Conservation (phyloP, 2,888 invertebrate genomes). For the Pachymerium ferrugineum region DNA sequence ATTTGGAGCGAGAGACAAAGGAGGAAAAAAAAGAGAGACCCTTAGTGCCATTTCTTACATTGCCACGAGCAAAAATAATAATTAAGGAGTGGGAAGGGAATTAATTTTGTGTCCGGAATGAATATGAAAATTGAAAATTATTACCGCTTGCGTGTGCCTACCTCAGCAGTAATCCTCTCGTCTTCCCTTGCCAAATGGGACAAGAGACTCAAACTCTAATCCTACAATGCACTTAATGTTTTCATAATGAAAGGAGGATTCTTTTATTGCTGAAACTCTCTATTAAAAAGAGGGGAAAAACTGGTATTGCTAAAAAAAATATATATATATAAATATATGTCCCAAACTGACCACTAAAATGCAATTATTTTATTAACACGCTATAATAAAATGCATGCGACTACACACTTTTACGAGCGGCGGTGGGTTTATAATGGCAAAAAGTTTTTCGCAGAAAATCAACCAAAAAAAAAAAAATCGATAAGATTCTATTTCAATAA, state of each 20-base stretch:
- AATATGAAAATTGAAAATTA: conserved; percentile 27
- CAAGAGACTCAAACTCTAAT: conserved; percentile 23
- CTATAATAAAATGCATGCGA: no score
- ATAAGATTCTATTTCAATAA: no score
- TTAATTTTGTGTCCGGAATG: conserved; percentile 16
- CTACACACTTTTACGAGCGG: no score
- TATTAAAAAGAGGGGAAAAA: neutral
- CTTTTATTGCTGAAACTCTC: neutral
- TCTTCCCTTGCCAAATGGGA: conserved; percentile 23
- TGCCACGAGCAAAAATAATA: conserved; percentile 20
- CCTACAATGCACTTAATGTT: conserved; percentile 27
- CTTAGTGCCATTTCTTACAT: neutral
- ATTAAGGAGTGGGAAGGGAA: conserved; percentile 22
- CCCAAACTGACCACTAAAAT: conserved; percentile 17
- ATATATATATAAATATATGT: neutral
- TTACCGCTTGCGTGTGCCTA: conserved; percentile 22
- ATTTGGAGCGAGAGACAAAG: neutral
- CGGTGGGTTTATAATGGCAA: no score
- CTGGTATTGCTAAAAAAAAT: neutral
- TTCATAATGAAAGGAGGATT: conserved; percentile 23
- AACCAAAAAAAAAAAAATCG: no score
- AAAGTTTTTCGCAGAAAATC: no score
- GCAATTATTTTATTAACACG: neutral
- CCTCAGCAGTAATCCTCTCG: conserved; percentile 22
- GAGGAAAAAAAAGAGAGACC: neutral